Evolutionary conservation across 2,888 invertebrate genomes (phyloP), one percentile per base, ranked within the genome.

Genomic region (Erebia palarica): DNA sequence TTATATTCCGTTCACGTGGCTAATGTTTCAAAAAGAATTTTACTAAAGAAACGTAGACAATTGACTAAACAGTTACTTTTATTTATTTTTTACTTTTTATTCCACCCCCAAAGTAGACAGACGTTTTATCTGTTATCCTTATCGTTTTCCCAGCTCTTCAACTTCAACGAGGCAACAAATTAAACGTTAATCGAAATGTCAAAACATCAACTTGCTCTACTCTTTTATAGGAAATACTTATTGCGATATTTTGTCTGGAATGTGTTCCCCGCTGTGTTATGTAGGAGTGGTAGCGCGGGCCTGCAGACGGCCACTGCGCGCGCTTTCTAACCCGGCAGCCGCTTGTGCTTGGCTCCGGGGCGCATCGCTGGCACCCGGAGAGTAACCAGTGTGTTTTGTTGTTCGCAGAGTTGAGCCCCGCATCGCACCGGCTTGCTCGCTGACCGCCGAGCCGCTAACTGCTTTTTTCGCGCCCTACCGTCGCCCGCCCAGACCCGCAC

Each of bases 361-460:
- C 86, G 78, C 76, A 81, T 82, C 79, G 86, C 89, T 89, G 89
- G 89, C 79, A 86, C 90, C 90, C 91, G 90, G 91, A 91, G 91
- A 92, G 84, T 92, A 93, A 92, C 92, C 88, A 86, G 88, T 92
- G 91, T 92, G 91, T 92, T 92, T 94, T 93, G 91, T 94, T 94
- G 93, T 94, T 93, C 93, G 90, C 94, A 94, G 93, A 94, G 89
- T 92, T 93, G 92, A 90, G 90, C 87, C 91, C 92, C 90, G 90
- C 92, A 92, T 87, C 90, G 88, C 91, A 90, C 90, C 93, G 92
- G 91, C 92, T 92, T 92, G 87, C 87, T 90, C 91, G 91, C 92
- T 89, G 92, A 90, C 91, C 90, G 91, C 93, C 91, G 92, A 92
- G 91, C 92, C 88, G 93, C 92, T 93, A 93, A 91, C 90, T 91